phyloP scores from a whole-genome alignment of 2,888 invertebrate species.

The Lottia scabra region DNA sequence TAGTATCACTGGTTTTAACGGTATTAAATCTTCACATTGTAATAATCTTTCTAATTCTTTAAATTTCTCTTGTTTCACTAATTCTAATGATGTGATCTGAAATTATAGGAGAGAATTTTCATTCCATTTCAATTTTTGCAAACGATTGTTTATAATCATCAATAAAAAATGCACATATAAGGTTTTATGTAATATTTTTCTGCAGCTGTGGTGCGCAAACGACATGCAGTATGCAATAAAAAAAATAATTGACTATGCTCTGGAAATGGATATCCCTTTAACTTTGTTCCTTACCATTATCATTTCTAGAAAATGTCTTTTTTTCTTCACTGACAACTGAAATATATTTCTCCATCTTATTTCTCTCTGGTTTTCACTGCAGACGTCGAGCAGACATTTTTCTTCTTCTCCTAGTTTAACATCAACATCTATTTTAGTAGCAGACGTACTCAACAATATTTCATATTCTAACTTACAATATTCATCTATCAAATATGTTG shows the following conservation, averaged over 20 bases:
- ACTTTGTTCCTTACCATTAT: slow-evolving; percentile 49
- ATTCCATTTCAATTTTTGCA: too few relatives aligned
- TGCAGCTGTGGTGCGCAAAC: too few relatives aligned
- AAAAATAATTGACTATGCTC: too few relatives aligned
- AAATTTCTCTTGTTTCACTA: slow-evolving; percentile 56
- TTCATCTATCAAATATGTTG: slow-evolving; percentile 48
- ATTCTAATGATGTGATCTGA: slow-evolving; percentile 53
- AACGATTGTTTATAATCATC: too few relatives aligned
- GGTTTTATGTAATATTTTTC: too few relatives aligned
- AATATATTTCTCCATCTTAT: slow-evolving; percentile 52
- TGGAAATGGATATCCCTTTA: too few relatives aligned
- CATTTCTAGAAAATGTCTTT: slow-evolving; percentile 54
- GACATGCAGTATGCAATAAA: too few relatives aligned
- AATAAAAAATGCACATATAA: too few relatives aligned
- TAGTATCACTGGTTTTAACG: slow-evolving; percentile 58
- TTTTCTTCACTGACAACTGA: slow-evolving; percentile 21
- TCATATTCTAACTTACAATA: slow-evolving; percentile 40
- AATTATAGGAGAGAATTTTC: slow-evolving; percentile 6
- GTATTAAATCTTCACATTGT: slow-evolving; percentile 52
- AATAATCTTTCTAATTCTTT: slow-evolving; percentile 48
- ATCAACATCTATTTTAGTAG: slow-evolving; percentile 3
- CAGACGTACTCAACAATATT: not conserved
- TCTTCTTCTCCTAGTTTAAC: slow-evolving; percentile 41
- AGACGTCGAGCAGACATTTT: slow-evolving; percentile 40
- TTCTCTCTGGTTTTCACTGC: slow-evolving; percentile 36